A percentile compares a stretch with the other conserved stretches of the same genome.
phyloP scores from a whole-genome alignment of 2,113 vertebrate species.

The Baryphthengus martii region DNA sequence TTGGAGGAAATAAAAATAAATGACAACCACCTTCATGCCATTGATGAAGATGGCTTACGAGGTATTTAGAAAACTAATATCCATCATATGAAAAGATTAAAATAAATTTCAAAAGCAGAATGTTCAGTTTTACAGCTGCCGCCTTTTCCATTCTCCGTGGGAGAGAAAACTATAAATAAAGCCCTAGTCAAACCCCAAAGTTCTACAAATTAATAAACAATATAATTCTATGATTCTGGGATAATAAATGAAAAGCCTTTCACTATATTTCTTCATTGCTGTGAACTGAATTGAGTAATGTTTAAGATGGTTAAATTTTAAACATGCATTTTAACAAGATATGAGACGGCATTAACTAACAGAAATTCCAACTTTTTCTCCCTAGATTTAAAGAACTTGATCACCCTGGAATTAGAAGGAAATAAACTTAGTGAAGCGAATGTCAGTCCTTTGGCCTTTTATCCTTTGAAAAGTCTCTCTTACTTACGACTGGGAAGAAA shows the following conservation, averaged over 20 bases:
- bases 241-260: not conserved
- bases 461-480: conserved; percentile 78
- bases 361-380: not conserved
- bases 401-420: conserved; percentile 91
- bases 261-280: not conserved
- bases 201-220: not conserved
- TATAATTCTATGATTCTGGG: not conserved
- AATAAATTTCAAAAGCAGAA: not conserved
- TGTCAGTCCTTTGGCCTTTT: conserved; percentile 83
- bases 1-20: conserved; percentile 95
- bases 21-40: conserved; percentile 83
- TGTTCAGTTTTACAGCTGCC: not conserved
- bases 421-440: conserved; percentile 90
- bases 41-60: conserved; percentile 80
- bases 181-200: not conserved
- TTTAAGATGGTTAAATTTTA: not conserved
- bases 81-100: not conserved
- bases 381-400: conserved; percentile 82
- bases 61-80: conserved; percentile 70
- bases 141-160: not conserved
- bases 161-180: not conserved
- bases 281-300: not conserved
- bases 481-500: conserved; percentile 91
- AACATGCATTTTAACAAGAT: not conserved
- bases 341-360: not conserved